A percentile compares a stretch with the other conserved stretches of the same genome.
These are phyloP conservation scores for Lampropteryx suffumata DNA, from an alignment of 2,888 invertebrate species.

Conservation along the genomic window DNA sequence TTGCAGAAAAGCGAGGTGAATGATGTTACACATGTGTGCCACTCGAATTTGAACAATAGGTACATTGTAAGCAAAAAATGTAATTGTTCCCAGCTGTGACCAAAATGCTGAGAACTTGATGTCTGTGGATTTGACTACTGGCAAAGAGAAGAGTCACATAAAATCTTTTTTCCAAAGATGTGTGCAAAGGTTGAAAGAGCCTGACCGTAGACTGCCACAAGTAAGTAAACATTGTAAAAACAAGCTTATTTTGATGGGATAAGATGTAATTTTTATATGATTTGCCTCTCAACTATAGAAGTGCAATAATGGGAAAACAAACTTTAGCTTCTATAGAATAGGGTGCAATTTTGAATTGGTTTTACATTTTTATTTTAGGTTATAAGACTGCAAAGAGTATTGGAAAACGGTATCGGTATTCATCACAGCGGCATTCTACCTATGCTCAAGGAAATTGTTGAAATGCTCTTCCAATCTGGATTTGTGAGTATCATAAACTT, in stretches of 20 bases:
- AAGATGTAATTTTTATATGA: not conserved
- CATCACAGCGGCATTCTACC: constrained; percentile 99
- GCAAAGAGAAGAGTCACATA: constrained; percentile 92
- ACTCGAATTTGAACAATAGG: not conserved
- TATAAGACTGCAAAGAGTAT: constrained; percentile 65
- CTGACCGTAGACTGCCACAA: constrained; percentile 95
- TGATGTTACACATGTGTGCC: no score
- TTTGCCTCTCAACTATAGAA: not conserved
- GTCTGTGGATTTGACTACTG: constrained; percentile 91
- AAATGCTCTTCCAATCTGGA: constrained; percentile 97
- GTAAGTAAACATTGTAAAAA: constrained; percentile 49
- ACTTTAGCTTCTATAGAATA: not conserved
- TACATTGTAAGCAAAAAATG: not conserved
- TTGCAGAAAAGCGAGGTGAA: no score
- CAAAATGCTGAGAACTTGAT: constrained; percentile 82
- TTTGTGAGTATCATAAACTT: constrained; percentile 86
- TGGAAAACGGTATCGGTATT: constrained; percentile 94
- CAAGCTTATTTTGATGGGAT: not conserved
- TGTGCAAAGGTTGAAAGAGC: constrained; percentile 90
- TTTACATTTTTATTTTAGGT: constrained; percentile 52
- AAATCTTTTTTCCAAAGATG: constrained; percentile 93
- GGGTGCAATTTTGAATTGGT: not conserved
- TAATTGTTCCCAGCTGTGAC: constrained; percentile 72
- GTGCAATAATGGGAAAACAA: not conserved
- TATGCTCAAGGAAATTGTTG: constrained; percentile 99